Base-by-base conservation (phyloP, 2,797 vertebrate species). In the Cryptoprocta ferox region DNA sequence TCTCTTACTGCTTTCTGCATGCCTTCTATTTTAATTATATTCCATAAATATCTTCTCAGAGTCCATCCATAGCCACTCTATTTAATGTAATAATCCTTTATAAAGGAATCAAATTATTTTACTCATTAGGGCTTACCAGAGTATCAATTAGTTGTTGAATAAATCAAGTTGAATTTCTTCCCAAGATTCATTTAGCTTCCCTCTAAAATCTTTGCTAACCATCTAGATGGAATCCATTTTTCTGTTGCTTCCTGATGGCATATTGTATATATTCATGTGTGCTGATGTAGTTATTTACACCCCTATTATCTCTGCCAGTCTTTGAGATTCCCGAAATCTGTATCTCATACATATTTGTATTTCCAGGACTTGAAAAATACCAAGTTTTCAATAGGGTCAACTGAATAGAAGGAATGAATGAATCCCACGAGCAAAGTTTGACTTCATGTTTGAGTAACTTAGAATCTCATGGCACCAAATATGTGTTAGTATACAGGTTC, bases 101-200 rank as follows among this genome's bases (percentile, higher is more conserved):
- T 61, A 76, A 85, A 85, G 7, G 9, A 78, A 61, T 65, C 35
- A 94, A 70, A 30, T 86, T 84, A 48, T 86, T 95, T 92, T 90
- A 35, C 37, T 79, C 35, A 78, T 82, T 75, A 87, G 12, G 59
- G 1, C 37, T 48, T 91, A 70, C 6, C 21, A 83, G 73, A 66
- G 37, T 71, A 21, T 82, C 76, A 83, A 53, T 35, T 42, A 65
- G 71, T 73, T 65, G 3, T 82, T 66, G 24, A 66, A 10, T 35
- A 48, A 71, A 42, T 37, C 53, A 79, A 76, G 8, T 5, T 91
- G 48, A 53, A n/a, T 63, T 85, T 53, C 26, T 70, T 93, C 26
- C 24, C 26, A 75, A 81, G 16, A 32, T 53, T 96, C 26, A 24
- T 84, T 14, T n/a, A 42, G 45, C 32, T 85, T 95, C 32, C 89